Conservation (phyloP, 2,888 invertebrate species). For the Meandrusa payeni region DNA sequence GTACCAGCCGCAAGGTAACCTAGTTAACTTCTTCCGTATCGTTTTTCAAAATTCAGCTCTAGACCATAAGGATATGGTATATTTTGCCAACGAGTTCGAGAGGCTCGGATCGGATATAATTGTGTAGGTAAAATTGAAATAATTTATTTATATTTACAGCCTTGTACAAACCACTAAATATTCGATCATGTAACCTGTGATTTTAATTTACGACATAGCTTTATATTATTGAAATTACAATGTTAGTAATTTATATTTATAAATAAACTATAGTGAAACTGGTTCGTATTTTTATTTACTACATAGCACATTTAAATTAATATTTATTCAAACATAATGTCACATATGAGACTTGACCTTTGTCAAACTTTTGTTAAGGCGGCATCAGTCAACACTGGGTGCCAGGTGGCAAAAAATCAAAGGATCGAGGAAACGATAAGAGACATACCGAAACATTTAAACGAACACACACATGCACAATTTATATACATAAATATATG, state of each 20-base stretch:
- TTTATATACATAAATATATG: too few relatives aligned
- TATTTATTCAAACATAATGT: too few relatives aligned
- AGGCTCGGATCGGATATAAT: slow-evolving; percentile 86
- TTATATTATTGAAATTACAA: slow-evolving; percentile 23
- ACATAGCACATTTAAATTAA: too few relatives aligned
- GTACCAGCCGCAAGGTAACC: slow-evolving; percentile 92
- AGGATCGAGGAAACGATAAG: too few relatives aligned
- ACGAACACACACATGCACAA: too few relatives aligned
- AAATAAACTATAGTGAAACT: too few relatives aligned
- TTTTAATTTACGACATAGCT: slow-evolving; percentile 41
- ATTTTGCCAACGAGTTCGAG: slow-evolving; percentile 93
- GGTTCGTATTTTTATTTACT: too few relatives aligned
- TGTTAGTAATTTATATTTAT: slow-evolving; percentile 18
- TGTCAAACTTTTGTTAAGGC: too few relatives aligned
- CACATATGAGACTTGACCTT: too few relatives aligned
- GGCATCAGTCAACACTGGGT: too few relatives aligned
- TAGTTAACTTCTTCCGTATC: slow-evolving; percentile 97
- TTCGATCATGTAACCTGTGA: slow-evolving; percentile 57
- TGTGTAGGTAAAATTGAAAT: slow-evolving; percentile 43
- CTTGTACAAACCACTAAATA: slow-evolving; percentile 36
- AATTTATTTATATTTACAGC: slow-evolving; percentile 30
- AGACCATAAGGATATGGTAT: slow-evolving; percentile 90
- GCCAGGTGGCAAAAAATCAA: too few relatives aligned
- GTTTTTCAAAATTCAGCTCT: slow-evolving; percentile 95
- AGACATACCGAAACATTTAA: too few relatives aligned